Percentiles rank a stretch among this genome's conserved stretches.
These are phyloP conservation scores for Alviniconcha strummeri DNA, from an alignment of 2,888 invertebrate genomes.

Conservation along the genomic window DNA sequence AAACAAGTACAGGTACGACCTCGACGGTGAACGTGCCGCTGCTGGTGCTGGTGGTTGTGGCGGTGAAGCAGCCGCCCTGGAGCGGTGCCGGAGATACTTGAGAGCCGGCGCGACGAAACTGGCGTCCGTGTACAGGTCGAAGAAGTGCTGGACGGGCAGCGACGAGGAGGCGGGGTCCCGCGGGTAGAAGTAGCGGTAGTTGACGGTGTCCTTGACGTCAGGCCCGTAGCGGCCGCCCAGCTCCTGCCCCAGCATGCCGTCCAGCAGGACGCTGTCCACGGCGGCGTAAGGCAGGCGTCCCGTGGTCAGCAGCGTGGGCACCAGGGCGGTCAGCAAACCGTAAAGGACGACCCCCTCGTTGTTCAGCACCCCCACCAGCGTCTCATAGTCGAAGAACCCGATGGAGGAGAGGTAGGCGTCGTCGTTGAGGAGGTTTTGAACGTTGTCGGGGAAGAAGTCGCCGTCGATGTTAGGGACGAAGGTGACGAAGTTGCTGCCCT, in stretches of 20 bases:
- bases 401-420: constrained; percentile 32
- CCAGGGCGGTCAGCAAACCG: background rate
- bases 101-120: constrained; percentile 8
- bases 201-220: background rate
- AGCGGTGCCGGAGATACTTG: background rate
- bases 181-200: constrained; percentile 19
- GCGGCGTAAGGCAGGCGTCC: background rate
- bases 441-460: constrained; percentile 31
- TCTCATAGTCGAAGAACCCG: constrained; percentile 31
- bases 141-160: background rate
- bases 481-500: constrained; percentile 14
- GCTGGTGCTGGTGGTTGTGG: background rate
- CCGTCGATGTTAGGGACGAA: constrained; percentile 26
- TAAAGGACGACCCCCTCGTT: constrained; percentile 26
- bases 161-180: background rate
- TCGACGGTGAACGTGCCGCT: background rate
- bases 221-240: background rate
- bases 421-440: constrained; percentile 20
- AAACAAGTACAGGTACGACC: constrained; percentile 15
- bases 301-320: background rate
- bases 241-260: background rate
- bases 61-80: background rate
- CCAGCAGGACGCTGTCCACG: background rate
- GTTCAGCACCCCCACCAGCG: constrained; percentile 25
- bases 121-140: background rate